phyloP scores from a whole-genome alignment of 1,140 invertebrate species.

The Euura lappo region DNA sequence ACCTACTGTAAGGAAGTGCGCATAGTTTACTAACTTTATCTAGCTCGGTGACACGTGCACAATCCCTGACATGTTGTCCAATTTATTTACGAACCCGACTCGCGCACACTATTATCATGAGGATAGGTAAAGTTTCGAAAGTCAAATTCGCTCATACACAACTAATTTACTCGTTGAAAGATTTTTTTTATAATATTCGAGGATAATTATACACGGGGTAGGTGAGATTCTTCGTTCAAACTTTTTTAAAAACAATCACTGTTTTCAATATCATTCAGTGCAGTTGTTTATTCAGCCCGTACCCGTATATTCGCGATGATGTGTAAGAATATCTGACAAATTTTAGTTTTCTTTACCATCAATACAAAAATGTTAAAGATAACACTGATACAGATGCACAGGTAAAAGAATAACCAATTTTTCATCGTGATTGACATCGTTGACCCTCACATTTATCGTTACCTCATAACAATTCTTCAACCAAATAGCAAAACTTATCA shows the following conservation, averaged over 20 bases:
- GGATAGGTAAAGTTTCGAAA: neutral
- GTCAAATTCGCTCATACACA: neutral
- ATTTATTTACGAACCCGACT: neutral
- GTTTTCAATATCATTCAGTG: neutral
- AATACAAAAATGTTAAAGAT: neutral
- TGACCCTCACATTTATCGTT: no score
- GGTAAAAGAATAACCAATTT: neutral
- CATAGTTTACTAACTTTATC: constrained; percentile 1
- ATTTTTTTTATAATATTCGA: no score
- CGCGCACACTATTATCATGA: neutral
- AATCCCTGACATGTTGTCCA: neutral
- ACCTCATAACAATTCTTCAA: no score
- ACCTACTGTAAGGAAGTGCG: neutral
- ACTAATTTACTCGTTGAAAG: no score
- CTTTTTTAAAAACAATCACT: neutral
- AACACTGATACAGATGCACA: neutral
- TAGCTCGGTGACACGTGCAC: neutral
- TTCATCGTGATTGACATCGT: no score
- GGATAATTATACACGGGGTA: neutral
- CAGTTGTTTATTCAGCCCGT: neutral
- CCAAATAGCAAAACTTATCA: no score
- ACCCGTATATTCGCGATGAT: neutral
- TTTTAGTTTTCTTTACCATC: neutral
- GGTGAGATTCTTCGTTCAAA: neutral
- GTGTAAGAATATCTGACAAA: neutral